These are phyloP conservation scores for Stichodactyla helianthus DNA, from an alignment of 64 coral and sea anemone genomes.

Conservation along the genomic window DNA sequence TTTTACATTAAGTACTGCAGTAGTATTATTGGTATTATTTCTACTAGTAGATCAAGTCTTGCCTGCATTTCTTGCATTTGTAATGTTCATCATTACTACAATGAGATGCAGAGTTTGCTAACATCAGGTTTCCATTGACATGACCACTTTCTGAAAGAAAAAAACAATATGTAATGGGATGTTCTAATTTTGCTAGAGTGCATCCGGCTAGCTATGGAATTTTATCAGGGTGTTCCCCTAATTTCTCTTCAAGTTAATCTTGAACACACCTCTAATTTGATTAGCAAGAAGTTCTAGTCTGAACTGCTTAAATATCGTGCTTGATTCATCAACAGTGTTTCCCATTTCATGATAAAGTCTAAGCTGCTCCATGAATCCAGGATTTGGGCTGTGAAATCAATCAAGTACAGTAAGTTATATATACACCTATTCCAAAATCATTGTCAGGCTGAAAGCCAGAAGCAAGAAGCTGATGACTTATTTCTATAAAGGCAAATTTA, in stretches of 20 bases:
- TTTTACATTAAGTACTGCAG: no score
- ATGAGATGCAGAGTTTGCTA: background rate
- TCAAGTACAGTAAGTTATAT: background rate
- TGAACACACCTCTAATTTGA: constrained; percentile 67
- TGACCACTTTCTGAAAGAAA: background rate
- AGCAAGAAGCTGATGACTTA: no score
- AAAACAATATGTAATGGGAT: no score
- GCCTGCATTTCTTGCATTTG: constrained; percentile 95
- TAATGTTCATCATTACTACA: constrained; percentile 25
- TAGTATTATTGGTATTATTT: no score
- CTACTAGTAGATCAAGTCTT: background rate
- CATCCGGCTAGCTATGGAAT: no score
- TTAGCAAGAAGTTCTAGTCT: constrained; percentile 69
- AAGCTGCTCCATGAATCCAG: constrained; percentile 86
- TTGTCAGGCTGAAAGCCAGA: no score
- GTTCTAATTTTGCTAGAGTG: no score
- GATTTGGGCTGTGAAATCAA: constrained; percentile 67
- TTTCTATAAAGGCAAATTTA: no score
- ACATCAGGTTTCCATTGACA: constrained; percentile 12
- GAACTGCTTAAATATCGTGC: constrained; percentile 77
- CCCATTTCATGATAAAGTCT: constrained; percentile 85
- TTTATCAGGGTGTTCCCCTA: no score
- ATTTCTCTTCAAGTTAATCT: no score
- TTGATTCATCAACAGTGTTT: constrained; percentile 71
- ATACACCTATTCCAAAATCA: no score